These are phyloP conservation scores for Scolopax bukidnonensis DNA, from an alignment of 2,797 vertebrate species.

Conservation along the genomic window DNA sequence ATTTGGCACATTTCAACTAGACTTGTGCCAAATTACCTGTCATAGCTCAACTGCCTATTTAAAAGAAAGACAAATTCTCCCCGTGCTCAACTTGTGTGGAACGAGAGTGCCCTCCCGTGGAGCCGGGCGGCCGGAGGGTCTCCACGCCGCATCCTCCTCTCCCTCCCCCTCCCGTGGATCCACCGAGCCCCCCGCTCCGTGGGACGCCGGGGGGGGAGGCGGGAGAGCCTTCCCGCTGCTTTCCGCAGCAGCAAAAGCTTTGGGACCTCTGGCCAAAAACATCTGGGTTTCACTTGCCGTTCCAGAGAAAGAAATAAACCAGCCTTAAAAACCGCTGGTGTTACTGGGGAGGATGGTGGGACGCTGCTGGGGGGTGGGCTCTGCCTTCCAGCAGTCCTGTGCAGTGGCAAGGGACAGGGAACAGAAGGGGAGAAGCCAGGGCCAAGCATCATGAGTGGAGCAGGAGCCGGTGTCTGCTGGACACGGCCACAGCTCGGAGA, in stretches of 20 bases:
- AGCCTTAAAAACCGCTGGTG: background rate
- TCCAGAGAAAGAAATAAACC: background rate
- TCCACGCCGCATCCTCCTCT: background rate
- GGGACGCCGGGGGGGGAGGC: too few species aligned
- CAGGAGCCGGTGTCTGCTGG: accelerated
- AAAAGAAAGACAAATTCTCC: slow-evolving; percentile 60
- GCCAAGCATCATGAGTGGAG: accelerated
- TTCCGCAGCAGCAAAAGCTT: background rate
- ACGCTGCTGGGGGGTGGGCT: accelerated
- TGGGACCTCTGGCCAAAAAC: too few species aligned
- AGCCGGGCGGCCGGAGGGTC: accelerated
- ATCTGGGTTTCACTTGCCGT: accelerated
- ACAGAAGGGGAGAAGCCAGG: background rate
- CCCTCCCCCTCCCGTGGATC: too few species aligned
- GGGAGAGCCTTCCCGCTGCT: too few species aligned
- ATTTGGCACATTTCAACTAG: slow-evolving; percentile 73
- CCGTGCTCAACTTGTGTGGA: background rate
- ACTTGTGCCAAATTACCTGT: slow-evolving; percentile 78
- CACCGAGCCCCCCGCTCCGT: background rate
- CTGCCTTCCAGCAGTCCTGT: background rate
- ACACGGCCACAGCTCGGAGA: background rate
- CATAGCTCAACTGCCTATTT: slow-evolving; percentile 60
- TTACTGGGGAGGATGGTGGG: too few species aligned
- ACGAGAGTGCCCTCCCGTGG: slow-evolving; percentile 76
- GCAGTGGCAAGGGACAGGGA: too few species aligned